Evolutionary conservation across 2,797 vertebrate species (phyloP), one percentile per base, ranked within the genome.

Genomic region (Anolis apletophallus): DNA sequence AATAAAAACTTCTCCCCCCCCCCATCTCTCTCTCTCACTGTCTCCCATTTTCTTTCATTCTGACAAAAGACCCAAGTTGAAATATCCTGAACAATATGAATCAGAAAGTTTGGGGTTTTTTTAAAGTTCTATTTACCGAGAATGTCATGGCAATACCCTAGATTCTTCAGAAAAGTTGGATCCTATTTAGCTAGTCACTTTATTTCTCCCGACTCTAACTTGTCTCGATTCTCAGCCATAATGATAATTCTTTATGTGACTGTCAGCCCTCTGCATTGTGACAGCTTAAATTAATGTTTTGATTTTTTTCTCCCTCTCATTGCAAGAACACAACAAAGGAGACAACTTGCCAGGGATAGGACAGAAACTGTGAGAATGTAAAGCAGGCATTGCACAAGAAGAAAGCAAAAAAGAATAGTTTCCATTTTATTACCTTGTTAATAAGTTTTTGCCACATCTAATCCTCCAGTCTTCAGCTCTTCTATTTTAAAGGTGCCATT

Each of bases 281-380:
- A 95, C 93, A 95, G 87, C 88, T 91, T 93, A 95, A 96, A 96
- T 95, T 96, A 95, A 92, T 95, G 94, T 95, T 96, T 96, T 95
- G 94, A 95, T 95, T 94, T 91, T 93, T 94, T 93, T 16, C 10
- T 14, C 2, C 50, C 46, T 34, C 57, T 87, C 91, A 94, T 94
- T 95, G 90, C 95, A 95, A 94, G 91, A 95, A 95, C 87, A 91
- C 90, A 96, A 95, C 93, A 96, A 95, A 94, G 90, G 93, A 90
- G 93, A 95, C 85, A 95, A 94, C 91, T 46, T 94, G 93, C 90
- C 93, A 94, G 94, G 91, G 90, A 94, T 92, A 94, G 93, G 92
- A 94, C 89, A 94, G 86, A 91, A 93, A 87, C 88, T 93, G 89
- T 88, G 88, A 85, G 93, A 94, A 94, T 89, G 91, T 94, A 94